phyloP scores from a whole-genome alignment of 2,113 vertebrate genomes.

The Eulemur rufifrons region DNA sequence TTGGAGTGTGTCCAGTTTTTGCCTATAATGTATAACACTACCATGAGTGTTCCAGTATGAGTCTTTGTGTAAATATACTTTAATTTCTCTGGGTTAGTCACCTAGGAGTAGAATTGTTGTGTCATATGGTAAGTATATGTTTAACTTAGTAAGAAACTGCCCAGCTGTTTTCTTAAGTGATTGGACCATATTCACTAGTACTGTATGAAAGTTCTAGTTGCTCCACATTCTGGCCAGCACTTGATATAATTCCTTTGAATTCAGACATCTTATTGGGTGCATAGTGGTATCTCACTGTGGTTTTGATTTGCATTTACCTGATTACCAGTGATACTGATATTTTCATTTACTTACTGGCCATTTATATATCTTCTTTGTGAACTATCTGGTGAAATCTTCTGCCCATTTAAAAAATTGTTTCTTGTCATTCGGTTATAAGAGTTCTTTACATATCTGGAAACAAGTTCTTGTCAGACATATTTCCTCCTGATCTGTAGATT shows the following conservation, averaged over 20 bases:
- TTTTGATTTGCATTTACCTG: not conserved
- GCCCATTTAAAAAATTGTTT: not conserved
- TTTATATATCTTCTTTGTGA: not conserved
- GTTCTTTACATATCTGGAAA: not conserved
- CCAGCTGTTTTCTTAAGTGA: not conserved
- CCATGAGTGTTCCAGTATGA: not conserved
- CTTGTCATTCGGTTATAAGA: not conserved
- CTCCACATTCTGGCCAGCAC: not conserved
- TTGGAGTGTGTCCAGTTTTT: not conserved
- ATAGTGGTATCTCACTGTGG: not conserved
- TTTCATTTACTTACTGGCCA: not conserved
- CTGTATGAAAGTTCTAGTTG: not conserved
- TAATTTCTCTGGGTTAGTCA: not conserved
- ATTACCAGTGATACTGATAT: not conserved
- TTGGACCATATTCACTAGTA: not conserved
- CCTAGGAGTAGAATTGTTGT: not conserved
- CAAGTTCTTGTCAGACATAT: not conserved
- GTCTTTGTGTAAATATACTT: not conserved
- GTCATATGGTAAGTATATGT: not conserved
- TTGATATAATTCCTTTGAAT: constrained; percentile 6
- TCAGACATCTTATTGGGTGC: not conserved
- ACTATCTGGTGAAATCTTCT: not conserved
- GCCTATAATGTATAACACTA: not conserved
- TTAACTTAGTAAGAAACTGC: constrained; percentile 3
- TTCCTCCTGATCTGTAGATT: not conserved